Base-by-base conservation (phyloP, 2,113 vertebrate species). In the Benitochromis conjunctus region DNA sequence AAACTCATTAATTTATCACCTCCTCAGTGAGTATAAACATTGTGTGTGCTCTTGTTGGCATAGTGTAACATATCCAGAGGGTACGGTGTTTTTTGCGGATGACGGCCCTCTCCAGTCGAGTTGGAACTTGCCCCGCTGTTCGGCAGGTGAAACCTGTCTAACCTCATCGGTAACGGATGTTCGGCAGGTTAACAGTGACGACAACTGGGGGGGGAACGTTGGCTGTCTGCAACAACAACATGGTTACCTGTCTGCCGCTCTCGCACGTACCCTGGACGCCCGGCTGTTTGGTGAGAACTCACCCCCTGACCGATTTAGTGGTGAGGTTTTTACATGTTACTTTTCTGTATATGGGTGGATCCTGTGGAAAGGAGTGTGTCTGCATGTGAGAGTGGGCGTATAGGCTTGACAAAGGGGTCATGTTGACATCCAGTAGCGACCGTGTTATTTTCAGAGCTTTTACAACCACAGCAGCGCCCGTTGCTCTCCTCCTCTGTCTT, bases 101-200 rank as follows among this genome's bases (percentile, higher is more conserved):
- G 82, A 9, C 48, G 5, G 48, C 82, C 60, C 36, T 69, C 48
- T 64, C 26, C 38, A 6, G 31, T 92, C 95, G 2, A 82, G 96
- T 95, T 41, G 10, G 3, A 51, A 92, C 95, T 91, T 85, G 96
- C 80, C 88, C 88, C 16, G 36, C 79, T 5, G 90, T 84, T 79
- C 1, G 8, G 91, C 95, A 91, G 94, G 95, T 94, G 94, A 91
- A 96, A 96, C 96, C 93, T 88, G 96, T 95, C 93, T 77, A 81
- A 89, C 93, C 69, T 93, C 92, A 66, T 43, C 5, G 80, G 78
- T 86, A 88, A 91, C 88, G 81, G 89, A 93, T 86, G 85, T 89
- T 62, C 4, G 12, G 56, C 21, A 7, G 14, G 57, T 58, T 31
- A 53, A 60, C 69, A n/a, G 43, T 3, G 64, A 71, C 29, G 62